These are phyloP conservation scores for Parnassius smintheus DNA, from an alignment of 2,888 invertebrate genomes.

Conservation along the genomic window DNA sequence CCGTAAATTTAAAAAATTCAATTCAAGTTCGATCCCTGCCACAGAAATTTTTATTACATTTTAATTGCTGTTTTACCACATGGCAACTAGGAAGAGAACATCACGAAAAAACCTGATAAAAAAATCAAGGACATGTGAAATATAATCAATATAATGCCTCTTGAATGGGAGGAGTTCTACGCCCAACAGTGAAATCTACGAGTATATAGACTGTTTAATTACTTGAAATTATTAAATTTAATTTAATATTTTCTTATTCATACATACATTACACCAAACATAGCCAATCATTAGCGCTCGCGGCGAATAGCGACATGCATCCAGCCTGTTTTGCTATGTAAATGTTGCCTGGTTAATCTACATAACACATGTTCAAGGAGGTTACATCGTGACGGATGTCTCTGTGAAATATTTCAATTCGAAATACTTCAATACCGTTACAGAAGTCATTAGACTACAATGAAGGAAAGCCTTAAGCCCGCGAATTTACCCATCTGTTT, in stretches of 20 bases:
- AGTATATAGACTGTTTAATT: no score
- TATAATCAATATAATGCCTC: no score
- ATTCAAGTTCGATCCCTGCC: no score
- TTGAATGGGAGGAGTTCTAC: no score
- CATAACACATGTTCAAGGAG: conserved; percentile 40
- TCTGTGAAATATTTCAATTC: conserved; percentile 15
- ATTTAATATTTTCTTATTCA: conserved; percentile 16
- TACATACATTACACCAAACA: conserved; percentile 30
- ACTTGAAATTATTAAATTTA: no score
- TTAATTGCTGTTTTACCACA: no score
- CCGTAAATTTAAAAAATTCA: no score
- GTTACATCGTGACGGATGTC: conserved; percentile 25
- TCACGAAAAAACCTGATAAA: no score
- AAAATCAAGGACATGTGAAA: no score
- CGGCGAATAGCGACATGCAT: conserved; percentile 42
- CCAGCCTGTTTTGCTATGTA: conserved; percentile 40
- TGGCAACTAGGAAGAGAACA: no score
- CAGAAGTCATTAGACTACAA: not conserved
- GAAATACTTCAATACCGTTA: conserved; percentile 19
- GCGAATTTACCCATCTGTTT: not conserved
- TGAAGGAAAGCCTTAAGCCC: not conserved
- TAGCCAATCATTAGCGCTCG: conserved; percentile 45
- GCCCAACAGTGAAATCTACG: no score
- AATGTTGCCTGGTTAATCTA: conserved; percentile 42
- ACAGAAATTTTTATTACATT: no score